phyloP scores from a whole-genome alignment of 2,113 vertebrate species.

The Ceyx cyanopectus region DNA sequence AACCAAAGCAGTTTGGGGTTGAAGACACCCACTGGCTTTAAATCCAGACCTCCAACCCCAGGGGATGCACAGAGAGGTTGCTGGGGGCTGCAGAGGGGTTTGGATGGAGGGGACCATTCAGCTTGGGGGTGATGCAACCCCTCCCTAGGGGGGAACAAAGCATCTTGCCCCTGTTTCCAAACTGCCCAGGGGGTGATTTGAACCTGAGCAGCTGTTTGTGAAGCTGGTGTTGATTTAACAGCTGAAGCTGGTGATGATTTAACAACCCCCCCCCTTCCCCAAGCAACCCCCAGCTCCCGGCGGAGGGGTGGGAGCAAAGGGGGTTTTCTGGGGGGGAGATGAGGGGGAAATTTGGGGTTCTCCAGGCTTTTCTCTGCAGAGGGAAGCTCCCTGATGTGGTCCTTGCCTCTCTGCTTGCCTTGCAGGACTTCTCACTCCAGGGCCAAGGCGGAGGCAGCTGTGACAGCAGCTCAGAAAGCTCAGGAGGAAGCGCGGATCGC shows the following conservation, averaged over 20 bases:
- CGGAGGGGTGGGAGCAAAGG: rapidly evolving
- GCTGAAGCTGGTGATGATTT: too few relatives aligned
- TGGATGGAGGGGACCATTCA: not conserved
- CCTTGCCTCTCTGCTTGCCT: not conserved
- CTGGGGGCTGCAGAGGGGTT: not conserved
- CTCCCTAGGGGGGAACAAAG: not conserved
- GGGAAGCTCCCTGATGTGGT: not conserved
- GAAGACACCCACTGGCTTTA: not conserved
- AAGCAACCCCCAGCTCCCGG: rapidly evolving
- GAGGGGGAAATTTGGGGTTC: not conserved
- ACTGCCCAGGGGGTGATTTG: not conserved
- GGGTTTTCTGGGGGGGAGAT: rapidly evolving
- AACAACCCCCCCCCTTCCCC: not conserved
- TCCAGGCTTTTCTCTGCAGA: rapidly evolving
- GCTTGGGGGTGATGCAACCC: not conserved
- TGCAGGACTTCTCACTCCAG: constrained; percentile 93
- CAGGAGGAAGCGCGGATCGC: constrained; percentile 93
- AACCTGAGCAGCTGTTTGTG: not conserved
- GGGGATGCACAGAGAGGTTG: rapidly evolving
- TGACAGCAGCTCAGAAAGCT: constrained; percentile 91
- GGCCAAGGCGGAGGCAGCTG: constrained; percentile 93
- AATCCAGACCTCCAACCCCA: not conserved
- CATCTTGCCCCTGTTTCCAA: not conserved
- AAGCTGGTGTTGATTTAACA: rapidly evolving
- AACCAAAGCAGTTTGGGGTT: not conserved